Evolutionary conservation across 2,113 vertebrate species (phyloP).

Genomic region (Globicephala melas): DNA sequence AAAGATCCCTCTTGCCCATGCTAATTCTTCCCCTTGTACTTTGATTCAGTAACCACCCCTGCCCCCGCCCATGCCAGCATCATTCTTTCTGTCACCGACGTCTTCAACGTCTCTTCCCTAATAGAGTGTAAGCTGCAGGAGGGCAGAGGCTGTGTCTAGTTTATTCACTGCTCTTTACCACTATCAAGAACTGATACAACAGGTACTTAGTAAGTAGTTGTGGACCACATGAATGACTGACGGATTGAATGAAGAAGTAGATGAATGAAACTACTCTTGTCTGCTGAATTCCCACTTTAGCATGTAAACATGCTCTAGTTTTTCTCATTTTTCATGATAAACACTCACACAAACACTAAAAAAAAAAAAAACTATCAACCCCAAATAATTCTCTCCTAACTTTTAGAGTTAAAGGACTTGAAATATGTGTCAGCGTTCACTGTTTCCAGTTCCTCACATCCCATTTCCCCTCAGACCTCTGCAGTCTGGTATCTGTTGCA

Average conservation of each 20-base stretch:
- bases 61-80: background rate
- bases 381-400: background rate
- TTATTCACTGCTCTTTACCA: background rate
- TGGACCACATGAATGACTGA: background rate
- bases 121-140: background rate
- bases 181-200: background rate
- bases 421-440: background rate
- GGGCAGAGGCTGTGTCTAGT: background rate
- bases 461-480: background rate
- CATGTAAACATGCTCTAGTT: background rate
- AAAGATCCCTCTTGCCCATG: background rate
- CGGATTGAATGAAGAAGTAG: background rate
- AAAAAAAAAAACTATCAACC: background rate
- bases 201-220: background rate
- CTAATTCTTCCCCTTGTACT: background rate
- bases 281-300: background rate
- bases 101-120: background rate
- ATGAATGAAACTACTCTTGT: background rate
- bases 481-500: background rate
- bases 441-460: background rate
- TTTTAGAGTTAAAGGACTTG: background rate
- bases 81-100: background rate
- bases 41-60: background rate
- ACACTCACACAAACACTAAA: background rate
- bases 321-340: background rate